Evolutionary conservation across 2,888 invertebrate species (phyloP).

Genomic region (Ecdyonurus torrentis): DNA sequence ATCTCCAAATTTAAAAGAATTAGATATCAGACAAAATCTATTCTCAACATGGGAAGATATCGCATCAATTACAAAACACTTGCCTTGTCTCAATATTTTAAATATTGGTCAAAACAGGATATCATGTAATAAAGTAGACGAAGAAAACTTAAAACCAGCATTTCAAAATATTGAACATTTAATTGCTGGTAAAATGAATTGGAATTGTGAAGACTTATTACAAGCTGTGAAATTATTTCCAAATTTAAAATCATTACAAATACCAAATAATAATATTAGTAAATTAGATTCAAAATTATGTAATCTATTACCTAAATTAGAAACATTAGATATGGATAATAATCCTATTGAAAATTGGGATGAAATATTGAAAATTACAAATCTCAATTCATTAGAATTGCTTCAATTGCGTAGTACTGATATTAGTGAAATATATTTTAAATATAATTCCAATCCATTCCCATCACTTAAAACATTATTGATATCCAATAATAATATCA

Average conservation of each 20-base stretch:
- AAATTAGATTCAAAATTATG: neutral
- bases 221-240: neutral
- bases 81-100: neutral
- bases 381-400: neutral
- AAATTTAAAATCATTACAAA: neutral
- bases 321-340: neutral
- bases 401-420: neutral
- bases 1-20: neutral
- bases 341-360: neutral
- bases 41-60: neutral
- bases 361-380: neutral
- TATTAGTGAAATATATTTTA: neutral
- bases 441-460: neutral
- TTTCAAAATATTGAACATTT: neutral
- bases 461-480: neutral
- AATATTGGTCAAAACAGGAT: neutral
- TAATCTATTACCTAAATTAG: neutral
- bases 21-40: neutral
- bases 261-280: neutral
- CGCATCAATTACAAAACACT: neutral
- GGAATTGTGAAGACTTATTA: neutral
- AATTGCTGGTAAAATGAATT: neutral
- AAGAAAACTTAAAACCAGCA: neutral
- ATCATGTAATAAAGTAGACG: neutral
- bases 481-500: neutral